Evolutionary conservation across 92 coral and sea anemone genomes (phyloP).

Genomic region (Pocillopora meandrina): DNA sequence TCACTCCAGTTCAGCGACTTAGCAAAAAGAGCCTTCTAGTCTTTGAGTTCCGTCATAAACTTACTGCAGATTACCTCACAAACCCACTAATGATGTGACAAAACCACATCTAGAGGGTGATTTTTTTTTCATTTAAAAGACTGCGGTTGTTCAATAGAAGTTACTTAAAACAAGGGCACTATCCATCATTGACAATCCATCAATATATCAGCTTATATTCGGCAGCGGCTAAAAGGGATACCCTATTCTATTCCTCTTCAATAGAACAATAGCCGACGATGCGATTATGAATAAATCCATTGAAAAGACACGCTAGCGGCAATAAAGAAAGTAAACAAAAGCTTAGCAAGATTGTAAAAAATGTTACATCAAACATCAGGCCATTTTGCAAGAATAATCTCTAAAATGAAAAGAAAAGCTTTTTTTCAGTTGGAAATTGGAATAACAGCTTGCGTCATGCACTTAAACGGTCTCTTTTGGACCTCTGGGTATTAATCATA

Average conservation of each 20-base stretch:
- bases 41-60: background rate
- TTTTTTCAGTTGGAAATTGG: background rate
- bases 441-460: conserved; percentile 10
- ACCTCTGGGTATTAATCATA: background rate
- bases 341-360: background rate
- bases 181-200: background rate
- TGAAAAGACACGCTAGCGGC: background rate
- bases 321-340: conserved; percentile 15
- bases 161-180: background rate
- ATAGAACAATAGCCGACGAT: background rate
- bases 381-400: background rate
- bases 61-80: background rate
- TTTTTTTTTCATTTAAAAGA: background rate
- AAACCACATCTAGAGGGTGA: background rate
- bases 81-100: background rate
- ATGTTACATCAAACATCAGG: background rate
- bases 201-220: conserved; percentile 24
- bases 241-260: background rate
- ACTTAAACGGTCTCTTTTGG: background rate
- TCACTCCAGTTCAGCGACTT: too few relatives aligned
- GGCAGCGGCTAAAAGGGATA: background rate
- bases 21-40: too few relatives aligned
- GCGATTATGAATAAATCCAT: background rate
- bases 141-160: background rate
- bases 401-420: background rate